These are phyloP conservation scores for Octonoba sinensis DNA, from an alignment of 2,888 invertebrate genomes.

Conservation along the genomic window DNA sequence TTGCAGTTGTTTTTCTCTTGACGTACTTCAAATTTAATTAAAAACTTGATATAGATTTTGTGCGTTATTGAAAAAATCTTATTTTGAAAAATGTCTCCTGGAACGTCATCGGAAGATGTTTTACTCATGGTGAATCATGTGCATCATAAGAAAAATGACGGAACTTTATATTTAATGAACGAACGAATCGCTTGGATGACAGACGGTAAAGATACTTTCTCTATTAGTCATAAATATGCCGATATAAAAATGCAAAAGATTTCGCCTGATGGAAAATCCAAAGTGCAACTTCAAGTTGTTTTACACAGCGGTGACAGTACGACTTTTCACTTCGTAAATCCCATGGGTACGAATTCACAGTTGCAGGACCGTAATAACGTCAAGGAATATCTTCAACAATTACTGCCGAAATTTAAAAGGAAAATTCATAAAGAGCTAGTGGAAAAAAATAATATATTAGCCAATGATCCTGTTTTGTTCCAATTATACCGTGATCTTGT, in stretches of 20 bases:
- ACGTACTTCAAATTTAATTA: too few relatives aligned
- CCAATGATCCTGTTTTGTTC: conserved; percentile 89
- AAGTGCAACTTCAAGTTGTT: conserved; percentile 97
- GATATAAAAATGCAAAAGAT: conserved; percentile 99
- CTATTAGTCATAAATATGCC: conserved; percentile 92
- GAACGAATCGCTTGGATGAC: conserved; percentile 97
- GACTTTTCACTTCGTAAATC: conserved; percentile 97
- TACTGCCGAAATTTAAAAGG: conserved; percentile 92
- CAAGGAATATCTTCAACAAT: conserved; percentile 89
- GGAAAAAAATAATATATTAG: conserved; percentile 87
- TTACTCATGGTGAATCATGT: conserved; percentile 92
- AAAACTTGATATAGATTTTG: too few relatives aligned
- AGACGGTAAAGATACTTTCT: conserved; percentile 88
- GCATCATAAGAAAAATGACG: conserved; percentile 95
- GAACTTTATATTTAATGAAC: conserved; percentile 94
- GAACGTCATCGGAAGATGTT: conserved; percentile 92
- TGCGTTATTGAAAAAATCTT: too few relatives aligned
- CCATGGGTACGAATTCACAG: conserved; percentile 85
- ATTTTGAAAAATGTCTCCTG: conserved; percentile 39
- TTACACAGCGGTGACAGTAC: conserved; percentile 93
- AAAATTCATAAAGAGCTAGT: conserved; percentile 92
- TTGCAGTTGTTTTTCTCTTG: too few relatives aligned
- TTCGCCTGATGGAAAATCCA: conserved; percentile 92
- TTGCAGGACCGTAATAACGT: conserved; percentile 91
- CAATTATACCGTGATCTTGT: conserved; percentile 98